Percentiles rank a stretch among this genome's conserved stretches.
phyloP scores from a whole-genome alignment of 2,888 invertebrate genomes.

The Drosophila pseudotakahashii region DNA sequence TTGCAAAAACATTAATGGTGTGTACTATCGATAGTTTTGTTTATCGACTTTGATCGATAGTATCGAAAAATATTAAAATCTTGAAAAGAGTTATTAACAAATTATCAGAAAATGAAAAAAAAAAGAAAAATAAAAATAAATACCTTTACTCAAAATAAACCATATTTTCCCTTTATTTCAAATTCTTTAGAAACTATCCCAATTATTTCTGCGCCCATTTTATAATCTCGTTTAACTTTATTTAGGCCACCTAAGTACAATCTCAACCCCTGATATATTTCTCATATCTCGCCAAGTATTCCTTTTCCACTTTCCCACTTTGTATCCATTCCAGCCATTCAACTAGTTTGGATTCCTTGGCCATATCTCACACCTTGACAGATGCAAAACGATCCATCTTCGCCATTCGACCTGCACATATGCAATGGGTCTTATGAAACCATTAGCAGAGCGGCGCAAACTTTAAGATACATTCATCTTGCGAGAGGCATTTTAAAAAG shows the following conservation, averaged over 20 bases:
- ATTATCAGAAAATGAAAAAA: too few species aligned
- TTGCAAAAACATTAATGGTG: too few species aligned
- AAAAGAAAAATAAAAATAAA: too few species aligned
- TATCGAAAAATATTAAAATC: too few species aligned
- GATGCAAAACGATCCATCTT: slow-evolving; percentile 49
- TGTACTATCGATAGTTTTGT: too few species aligned
- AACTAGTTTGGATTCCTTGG: slow-evolving; percentile 20
- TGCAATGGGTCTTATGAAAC: slow-evolving; percentile 43
- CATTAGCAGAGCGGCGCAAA: slow-evolving; percentile 46
- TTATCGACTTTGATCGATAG: too few species aligned
- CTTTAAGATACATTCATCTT: slow-evolving; percentile 54
- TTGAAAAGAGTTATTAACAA: too few species aligned
- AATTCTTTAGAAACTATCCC: background rate
- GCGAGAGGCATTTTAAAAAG: slow-evolving; percentile 31
- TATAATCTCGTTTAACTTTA: background rate
- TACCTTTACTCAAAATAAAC: too few species aligned
- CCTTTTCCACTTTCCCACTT: background rate
- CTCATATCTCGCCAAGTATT: slow-evolving; percentile 1
- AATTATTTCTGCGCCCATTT: too few species aligned
- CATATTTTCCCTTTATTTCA: too few species aligned
- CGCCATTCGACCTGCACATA: slow-evolving; percentile 30
- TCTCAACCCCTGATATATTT: background rate
- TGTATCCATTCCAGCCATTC: slow-evolving; percentile 24
- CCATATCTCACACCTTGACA: slow-evolving; percentile 45
- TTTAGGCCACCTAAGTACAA: background rate